A percentile compares a stretch with the other conserved stretches of the same genome.
These are phyloP conservation scores for Stenotaenia linearis DNA, from an alignment of 2,888 invertebrate species.

Conservation along the genomic window DNA sequence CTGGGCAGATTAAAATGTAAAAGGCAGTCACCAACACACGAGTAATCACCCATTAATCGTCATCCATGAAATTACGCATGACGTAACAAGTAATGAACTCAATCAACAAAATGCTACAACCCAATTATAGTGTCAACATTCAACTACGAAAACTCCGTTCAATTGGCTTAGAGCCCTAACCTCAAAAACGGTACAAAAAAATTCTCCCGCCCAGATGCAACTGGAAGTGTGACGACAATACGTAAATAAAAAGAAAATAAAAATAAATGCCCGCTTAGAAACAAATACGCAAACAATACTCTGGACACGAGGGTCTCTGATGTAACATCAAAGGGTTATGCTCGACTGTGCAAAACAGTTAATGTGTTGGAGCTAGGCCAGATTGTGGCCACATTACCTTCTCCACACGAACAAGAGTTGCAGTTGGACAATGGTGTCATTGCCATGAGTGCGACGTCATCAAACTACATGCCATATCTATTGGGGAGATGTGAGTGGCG, in stretches of 20 bases:
- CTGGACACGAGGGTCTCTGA: constrained; percentile 6
- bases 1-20: constrained; percentile 10
- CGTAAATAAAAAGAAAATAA: constrained; percentile 32
- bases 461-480: neutral
- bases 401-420: constrained; percentile 4
- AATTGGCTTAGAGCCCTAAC: neutral
- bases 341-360: constrained; percentile 20
- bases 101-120: constrained; percentile 15
- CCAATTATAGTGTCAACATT: constrained; percentile 21
- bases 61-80: constrained; percentile 10
- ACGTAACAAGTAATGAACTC: constrained; percentile 13
- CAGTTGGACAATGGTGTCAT: constrained; percentile 21
- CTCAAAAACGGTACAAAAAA: neutral
- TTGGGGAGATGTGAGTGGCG: constrained; percentile 7
- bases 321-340: neutral
- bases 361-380: constrained; percentile 15
- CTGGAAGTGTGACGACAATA: neutral
- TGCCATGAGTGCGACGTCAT: constrained; percentile 19
- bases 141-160: neutral
- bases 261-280: constrained; percentile 33
- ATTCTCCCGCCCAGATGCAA: neutral
- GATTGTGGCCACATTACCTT: constrained; percentile 24
- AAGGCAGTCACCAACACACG: neutral
- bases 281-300: constrained; percentile 36
- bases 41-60: neutral